These are phyloP conservation scores for Pseudobourletiella spinata DNA, from an alignment of 1,140 invertebrate species.

Conservation along the genomic window DNA sequence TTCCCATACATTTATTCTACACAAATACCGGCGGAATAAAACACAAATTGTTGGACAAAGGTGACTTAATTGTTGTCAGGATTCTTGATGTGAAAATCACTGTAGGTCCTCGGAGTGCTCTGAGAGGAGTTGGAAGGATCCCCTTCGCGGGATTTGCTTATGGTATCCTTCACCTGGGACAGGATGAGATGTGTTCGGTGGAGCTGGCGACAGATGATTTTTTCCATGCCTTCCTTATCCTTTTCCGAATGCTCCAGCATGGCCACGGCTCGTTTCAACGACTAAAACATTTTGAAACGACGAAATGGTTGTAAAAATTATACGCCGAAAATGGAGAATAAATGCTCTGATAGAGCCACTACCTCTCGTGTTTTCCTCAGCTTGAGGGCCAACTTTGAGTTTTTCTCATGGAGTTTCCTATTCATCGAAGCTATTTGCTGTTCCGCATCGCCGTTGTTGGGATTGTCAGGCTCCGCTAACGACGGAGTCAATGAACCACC, in stretches of 20 bases:
- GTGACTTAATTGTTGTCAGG: too few relatives aligned
- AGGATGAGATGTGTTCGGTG: not conserved
- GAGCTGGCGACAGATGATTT: slow-evolving; percentile 2
- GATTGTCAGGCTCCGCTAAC: too few relatives aligned
- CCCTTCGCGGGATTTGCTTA: too few relatives aligned
- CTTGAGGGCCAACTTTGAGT: slow-evolving; percentile 4
- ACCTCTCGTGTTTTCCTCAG: slow-evolving; percentile 1
- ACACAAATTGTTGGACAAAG: too few relatives aligned
- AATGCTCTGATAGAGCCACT: not conserved
- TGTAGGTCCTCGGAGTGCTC: too few relatives aligned
- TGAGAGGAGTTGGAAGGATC: too few relatives aligned
- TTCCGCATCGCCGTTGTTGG: too few relatives aligned
- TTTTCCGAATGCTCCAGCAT: slow-evolving; percentile 6
- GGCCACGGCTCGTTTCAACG: not conserved
- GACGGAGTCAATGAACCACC: too few relatives aligned
- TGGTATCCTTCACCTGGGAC: not conserved
- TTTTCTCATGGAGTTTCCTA: slow-evolving; percentile 1
- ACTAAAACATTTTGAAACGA: not conserved
- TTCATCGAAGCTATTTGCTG: not conserved
- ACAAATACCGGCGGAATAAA: too few relatives aligned
- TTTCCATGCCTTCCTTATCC: slow-evolving; percentile 2
- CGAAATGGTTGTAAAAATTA: not conserved
- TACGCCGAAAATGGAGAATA: too few relatives aligned
- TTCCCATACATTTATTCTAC: too few relatives aligned
- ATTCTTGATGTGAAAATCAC: too few relatives aligned